Evolutionary conservation across 2,797 vertebrate species (phyloP).

Genomic region (Enteromius afrohamiltoni): DNA sequence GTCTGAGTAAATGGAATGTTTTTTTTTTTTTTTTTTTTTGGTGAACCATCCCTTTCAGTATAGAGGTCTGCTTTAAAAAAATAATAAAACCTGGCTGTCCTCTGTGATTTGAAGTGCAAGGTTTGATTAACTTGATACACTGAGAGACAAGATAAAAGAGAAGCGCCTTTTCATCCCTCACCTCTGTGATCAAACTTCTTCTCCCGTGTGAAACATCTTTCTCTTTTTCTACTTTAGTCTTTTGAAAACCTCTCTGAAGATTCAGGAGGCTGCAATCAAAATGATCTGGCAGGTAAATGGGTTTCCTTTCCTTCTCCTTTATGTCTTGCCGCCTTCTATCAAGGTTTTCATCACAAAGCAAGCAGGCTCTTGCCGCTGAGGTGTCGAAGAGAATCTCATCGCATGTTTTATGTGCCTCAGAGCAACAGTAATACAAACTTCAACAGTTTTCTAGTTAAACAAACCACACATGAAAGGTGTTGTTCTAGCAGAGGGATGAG

Average conservation of each 20-base stretch:
- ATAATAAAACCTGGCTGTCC: constrained; percentile 1
- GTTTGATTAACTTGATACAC: constrained; percentile 9
- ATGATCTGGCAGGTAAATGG: constrained; percentile 73
- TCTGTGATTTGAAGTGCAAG: constrained; percentile 8
- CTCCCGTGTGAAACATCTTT: constrained; percentile 18
- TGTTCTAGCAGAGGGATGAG: constrained; percentile 4
- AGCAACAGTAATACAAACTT: background rate
- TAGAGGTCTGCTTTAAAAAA: constrained; percentile 6
- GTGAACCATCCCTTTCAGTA: background rate
- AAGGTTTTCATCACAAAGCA: background rate
- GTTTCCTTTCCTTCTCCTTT: constrained; percentile 8
- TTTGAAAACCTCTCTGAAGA: constrained; percentile 85
- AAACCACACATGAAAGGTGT: background rate
- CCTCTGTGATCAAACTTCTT: constrained; percentile 15
- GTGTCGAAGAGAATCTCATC: background rate
- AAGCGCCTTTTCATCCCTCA: constrained; percentile 2
- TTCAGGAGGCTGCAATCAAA: constrained; percentile 76
- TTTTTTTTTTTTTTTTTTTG: background rate
- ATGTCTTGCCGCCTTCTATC: background rate
- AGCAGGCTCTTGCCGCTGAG: background rate
- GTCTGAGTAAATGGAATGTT: background rate
- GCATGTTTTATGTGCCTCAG: background rate
- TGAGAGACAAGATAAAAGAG: constrained; percentile 19
- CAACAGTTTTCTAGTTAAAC: constrained; percentile 15
- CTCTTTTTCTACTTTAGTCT: constrained; percentile 69